Evolutionary conservation across 2,113 vertebrate genomes (phyloP), one percentile per base, ranked within the genome.

Genomic region (Erpornis zantholeuca): DNA sequence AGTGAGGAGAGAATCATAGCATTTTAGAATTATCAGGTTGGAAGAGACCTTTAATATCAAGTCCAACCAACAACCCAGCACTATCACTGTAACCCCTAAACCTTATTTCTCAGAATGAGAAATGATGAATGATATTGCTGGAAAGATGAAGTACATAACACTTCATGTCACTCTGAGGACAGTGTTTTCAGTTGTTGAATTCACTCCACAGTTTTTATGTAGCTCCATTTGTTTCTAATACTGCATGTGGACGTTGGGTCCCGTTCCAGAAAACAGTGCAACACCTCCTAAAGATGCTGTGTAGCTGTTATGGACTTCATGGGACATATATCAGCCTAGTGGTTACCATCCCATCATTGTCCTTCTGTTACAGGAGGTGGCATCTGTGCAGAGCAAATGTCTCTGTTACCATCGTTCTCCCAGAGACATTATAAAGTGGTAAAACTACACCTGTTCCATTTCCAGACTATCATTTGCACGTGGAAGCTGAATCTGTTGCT

Each of bases 171-270:
- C 35, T 78, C 53, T 65, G 33, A 77, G 54, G 25, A 29, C 6
- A 24, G 15, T 1, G 4, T 72, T 75, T 17, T 53, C 60, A 79
- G 44, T 4, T 70, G 38, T 7, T 63, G 21, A 91, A 73, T 88
- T 92, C 29, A 44, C 36, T 86, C 65, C 36, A 52, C 28, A 23
- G 27, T 69, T 88, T 81, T 45, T 53, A 21, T 12, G 70, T 65
- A 36, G 57, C n/a, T 72, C 56, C 23, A 40, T 79, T 61, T 69
- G 40, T 49, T 49, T 64, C 45, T 44, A 60, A 61, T 86, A 15
- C 14, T 54, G 10, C 7, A 3, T 10, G 35, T 42, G 53, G n/a
- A 47, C 0, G 0, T 10, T 49, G n/a, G 9, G 33, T 3, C 15
- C 33, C 11, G 12, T 60, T 88, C 40, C 69, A 96, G 70, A 78